Evolutionary conservation across 2,888 invertebrate species (phyloP), one percentile per base, ranked within the genome.

Genomic region (Eilema depressum): DNA sequence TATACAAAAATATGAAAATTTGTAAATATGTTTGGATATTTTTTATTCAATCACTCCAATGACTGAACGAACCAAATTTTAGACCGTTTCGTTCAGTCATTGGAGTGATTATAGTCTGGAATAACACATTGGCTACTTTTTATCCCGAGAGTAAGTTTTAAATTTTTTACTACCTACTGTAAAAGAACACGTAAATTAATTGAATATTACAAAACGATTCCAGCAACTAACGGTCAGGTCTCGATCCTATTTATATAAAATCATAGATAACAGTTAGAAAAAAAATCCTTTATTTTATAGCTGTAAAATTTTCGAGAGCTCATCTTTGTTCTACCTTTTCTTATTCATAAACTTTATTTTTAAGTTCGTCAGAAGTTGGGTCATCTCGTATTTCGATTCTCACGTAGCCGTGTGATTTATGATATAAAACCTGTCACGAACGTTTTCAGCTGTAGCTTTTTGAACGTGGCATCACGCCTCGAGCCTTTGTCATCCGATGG

Each of bases 361-460:
- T 79, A 70, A 76, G 67, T 80, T 83, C 79, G 82, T 86, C 82
- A 85, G 82, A 87, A 84, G 82, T 76, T 71, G 83, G 88, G 90
- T 89, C 88, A 89, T 82, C 85, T 75, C 70, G 71, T 76, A 78
- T 82, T 85, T 80, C 70, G 80, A 82, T 85, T 85, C 84, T 88
- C 87, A 88, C 88, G 86, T 86, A 85, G 77, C 75, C 78, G 77
- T 78, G 78, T 86, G 88, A 89, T 89, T 89, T 88, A 88, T 86
- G 78, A 75, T 76, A 82, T 77, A 57, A 71, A 80, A 79, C 81
- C 85, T 84, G 83, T 81, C 83, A 80, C 74, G 76, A 70, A 75
- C 73, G 76, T 68, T 80, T 80, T 78, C 80, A 84, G 79, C 74
- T 77, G 76, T 79, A 80, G 75, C 72, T 66, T 78, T 81, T 81